Base-by-base conservation (phyloP, 2,797 vertebrate genomes). In the Sciaenops ocellatus region DNA sequence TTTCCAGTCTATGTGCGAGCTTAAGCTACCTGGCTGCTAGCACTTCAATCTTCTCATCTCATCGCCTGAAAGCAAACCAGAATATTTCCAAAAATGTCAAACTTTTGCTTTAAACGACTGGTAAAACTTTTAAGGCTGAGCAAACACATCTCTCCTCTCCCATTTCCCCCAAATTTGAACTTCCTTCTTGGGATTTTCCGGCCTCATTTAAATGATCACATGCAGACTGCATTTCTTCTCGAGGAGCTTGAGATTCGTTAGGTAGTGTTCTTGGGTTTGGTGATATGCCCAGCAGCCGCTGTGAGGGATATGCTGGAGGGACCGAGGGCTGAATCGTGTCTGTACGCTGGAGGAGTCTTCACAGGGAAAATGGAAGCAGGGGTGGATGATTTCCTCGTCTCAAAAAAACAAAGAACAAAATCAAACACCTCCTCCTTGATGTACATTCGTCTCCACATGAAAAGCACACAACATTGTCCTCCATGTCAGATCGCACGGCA, bases 391-490 rank as follows among this genome's bases (percentile, higher is more conserved):
- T 65, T 63, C 76, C 72, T 87, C 78, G 69, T 73, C 70, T 77
- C 41, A 24, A 77, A 30, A 44, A 42, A 85, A 7, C 16, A 30
- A 76, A 84, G 89, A 91, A 80, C 78, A 81, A 92, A 92, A 34
- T 15, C 24, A 90, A 92, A 93, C 86, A 66, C 92, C 89, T 79
- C 85, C 85, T 92, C 92, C 34, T 38, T 8, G 88, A 90, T 94
- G 95, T 93, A 97, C 96, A 95, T 96, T 96, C 96, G 89, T 93
- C 94, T 95, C 93, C 90, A 96, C 95, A 95, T 59, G 90, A 93
- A 93, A 90, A 95, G 89, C 96, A 97, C 96, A 75, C 96, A 95
- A 96, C 97, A 94, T 94, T 94, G 91, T 96, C 96, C 96, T 93
- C 83, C 94, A 85, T 89, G 85, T 68, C 87, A 93, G 90, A 93